phyloP scores from a whole-genome alignment of 2,888 invertebrate species.

The Rotaria macrura region DNA sequence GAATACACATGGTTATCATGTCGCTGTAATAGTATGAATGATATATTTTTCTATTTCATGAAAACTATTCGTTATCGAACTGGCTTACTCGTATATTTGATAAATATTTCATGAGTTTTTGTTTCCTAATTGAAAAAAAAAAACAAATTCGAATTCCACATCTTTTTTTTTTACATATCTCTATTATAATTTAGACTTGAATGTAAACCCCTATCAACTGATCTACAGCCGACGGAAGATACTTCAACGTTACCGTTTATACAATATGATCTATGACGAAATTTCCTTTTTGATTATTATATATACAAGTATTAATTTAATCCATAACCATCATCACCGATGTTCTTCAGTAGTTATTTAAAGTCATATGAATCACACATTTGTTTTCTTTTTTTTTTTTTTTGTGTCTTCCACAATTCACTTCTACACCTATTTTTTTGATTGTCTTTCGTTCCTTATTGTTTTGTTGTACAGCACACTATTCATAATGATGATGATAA shows the following conservation, averaged over 20 bases:
- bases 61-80: too few relatives aligned
- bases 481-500: background rate
- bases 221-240: background rate
- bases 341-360: background rate
- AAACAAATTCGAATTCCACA: too few relatives aligned
- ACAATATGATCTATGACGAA: background rate
- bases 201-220: background rate
- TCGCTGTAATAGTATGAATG: too few relatives aligned
- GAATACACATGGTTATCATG: too few relatives aligned
- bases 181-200: background rate
- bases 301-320: background rate
- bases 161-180: background rate
- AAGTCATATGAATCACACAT: background rate
- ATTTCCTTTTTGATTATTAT: background rate
- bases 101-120: too few relatives aligned
- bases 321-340: background rate
- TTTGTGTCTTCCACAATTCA: background rate
- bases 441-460: background rate
- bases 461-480: background rate
- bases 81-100: too few relatives aligned
- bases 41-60: too few relatives aligned
- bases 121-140: too few relatives aligned
- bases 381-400: background rate
- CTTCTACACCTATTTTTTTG: background rate
- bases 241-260: conserved; percentile 10